These are phyloP conservation scores for Squalus acanthias DNA, from an alignment of 2,797 vertebrate species.

Conservation along the genomic window DNA sequence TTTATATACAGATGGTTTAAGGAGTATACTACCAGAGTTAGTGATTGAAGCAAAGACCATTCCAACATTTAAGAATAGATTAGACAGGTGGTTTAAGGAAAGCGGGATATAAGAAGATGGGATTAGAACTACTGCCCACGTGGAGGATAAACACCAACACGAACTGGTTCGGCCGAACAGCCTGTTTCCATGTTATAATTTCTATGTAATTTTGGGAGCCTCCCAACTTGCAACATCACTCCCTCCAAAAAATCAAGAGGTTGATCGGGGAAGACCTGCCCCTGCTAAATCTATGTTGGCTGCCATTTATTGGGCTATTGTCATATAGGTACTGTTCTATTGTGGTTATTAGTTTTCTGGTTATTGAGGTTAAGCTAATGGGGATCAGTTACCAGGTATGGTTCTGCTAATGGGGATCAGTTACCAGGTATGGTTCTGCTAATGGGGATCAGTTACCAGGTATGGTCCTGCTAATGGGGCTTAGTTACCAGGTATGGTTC, in stretches of 20 bases:
- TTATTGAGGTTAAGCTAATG: neutral
- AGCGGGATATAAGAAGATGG: neutral
- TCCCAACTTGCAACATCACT: neutral
- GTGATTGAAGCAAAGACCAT: neutral
- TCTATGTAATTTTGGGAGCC: neutral
- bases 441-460: too few species aligned
- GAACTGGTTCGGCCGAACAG: neutral
- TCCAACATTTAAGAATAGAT: neutral
- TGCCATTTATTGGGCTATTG: neutral
- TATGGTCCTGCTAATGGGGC: too few species aligned
- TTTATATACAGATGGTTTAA: neutral
- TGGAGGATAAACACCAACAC: neutral
- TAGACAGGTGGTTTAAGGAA: neutral
- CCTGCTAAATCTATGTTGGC: neutral
- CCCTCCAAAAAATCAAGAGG: neutral
- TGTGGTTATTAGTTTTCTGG: neutral
- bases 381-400: neutral
- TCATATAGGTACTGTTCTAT: neutral
- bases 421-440: too few species aligned
- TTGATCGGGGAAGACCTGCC: neutral
- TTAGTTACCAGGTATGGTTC: too few species aligned
- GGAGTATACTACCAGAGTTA: neutral
- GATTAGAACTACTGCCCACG: neutral
- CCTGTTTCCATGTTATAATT: neutral
- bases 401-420: neutral